Conservation (phyloP, 2,888 invertebrate genomes). For the Dicycla oo region DNA sequence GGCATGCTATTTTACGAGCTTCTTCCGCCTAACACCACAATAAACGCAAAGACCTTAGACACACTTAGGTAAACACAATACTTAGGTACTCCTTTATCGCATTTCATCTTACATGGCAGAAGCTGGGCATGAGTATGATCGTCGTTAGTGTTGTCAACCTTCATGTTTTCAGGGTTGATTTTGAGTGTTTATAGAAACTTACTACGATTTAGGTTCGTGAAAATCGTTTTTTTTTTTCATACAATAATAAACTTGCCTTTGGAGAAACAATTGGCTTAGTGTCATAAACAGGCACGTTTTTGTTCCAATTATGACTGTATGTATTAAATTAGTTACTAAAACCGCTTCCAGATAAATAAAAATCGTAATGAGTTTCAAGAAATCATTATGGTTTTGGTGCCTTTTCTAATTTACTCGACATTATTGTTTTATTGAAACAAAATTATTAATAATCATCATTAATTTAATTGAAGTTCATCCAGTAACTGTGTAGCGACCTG, state of each 20-base stretch:
- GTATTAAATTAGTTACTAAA: slow-evolving; percentile 1
- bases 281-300: background rate
- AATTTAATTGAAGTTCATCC: slow-evolving; percentile 27
- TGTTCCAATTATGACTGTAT: background rate
- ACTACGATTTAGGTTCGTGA: background rate
- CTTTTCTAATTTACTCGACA: background rate
- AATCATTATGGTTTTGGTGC: background rate
- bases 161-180: background rate
- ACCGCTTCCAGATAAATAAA: background rate
- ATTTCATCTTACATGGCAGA: background rate
- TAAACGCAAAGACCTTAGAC: too few species aligned
- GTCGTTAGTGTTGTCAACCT: background rate
- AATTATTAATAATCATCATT: slow-evolving; percentile 20
- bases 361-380: background rate
- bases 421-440: slow-evolving; percentile 3
- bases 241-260: background rate
- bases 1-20: too few species aligned
- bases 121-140: background rate
- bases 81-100: background rate
- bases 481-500: slow-evolving; percentile 24
- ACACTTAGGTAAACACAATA: too few species aligned
- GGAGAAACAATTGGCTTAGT: too few species aligned
- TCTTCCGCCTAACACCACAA: too few species aligned
- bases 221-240: background rate
- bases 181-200: background rate